phyloP scores from a whole-genome alignment of 1,140 invertebrate genomes.

The Apis laboriosa region DNA sequence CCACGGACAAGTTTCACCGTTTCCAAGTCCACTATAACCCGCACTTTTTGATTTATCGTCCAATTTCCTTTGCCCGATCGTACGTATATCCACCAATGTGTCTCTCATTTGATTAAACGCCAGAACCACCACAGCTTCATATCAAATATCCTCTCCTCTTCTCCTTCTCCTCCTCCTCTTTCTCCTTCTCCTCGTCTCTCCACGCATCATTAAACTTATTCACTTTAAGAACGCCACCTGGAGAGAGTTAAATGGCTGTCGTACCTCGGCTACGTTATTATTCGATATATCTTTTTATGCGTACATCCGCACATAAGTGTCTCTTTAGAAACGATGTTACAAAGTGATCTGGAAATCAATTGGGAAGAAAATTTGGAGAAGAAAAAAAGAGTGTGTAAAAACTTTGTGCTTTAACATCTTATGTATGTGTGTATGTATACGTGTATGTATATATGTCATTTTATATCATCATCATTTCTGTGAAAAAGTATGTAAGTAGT shows the following conservation, averaged over 20 bases:
- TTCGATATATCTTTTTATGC: too few relatives aligned
- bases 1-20: not conserved
- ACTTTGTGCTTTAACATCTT: too few relatives aligned
- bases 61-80: slow-evolving; percentile 5
- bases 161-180: not conserved
- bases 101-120: slow-evolving; percentile 3
- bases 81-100: not conserved
- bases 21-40: too few relatives aligned
- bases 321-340: too few relatives aligned
- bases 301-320: too few relatives aligned
- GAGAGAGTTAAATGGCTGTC: not conserved
- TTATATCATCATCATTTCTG: too few relatives aligned
- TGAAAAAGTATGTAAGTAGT: too few relatives aligned
- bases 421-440: too few relatives aligned
- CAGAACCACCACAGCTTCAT: not conserved
- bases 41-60: slow-evolving; percentile 36
- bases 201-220: not conserved
- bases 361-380: too few relatives aligned
- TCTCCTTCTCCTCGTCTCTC: not conserved
- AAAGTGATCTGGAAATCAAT: too few relatives aligned
- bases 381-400: too few relatives aligned
- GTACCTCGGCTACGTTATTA: not conserved
- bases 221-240: not conserved
- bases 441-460: too few relatives aligned
- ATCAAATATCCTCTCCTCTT: not conserved